Evolutionary conservation across 2,113 vertebrate genomes (phyloP), one percentile per base, ranked within the genome.

Genomic region (Centrocercus urophasianus): DNA sequence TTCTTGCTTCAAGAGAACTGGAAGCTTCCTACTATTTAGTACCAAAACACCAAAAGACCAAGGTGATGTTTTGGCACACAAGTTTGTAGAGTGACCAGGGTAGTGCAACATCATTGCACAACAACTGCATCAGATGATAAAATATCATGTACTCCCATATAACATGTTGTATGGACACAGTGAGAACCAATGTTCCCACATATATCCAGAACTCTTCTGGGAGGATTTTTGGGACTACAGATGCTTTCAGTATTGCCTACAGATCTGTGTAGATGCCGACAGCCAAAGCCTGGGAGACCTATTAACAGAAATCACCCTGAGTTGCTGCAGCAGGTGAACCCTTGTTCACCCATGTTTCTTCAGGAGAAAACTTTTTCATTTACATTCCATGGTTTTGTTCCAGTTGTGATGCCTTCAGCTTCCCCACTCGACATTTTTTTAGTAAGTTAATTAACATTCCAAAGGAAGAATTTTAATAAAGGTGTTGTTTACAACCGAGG

Each of bases 381-480:
- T 90, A 69, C 40, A 6, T 94, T 87, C 64, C 43, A 17, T 15
- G 50, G 28, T 50, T 84, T 88, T 95, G 22, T 83, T 93, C 63
- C 57, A 84, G 15, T 86, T 13, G 4, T 27, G 27, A 66, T 69
- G 90, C 85, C 86, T 90, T 48, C 57, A 94, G 82, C 90, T 94
- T 95, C 67, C 83, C 64, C 56, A n/a, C 93, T 88, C 93, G 83
- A 93, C 85, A 87, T 94, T 94, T 95, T 95, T 96, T 96, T 86
- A 83, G 87, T 50, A 94, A 96, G 77, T 91, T 96, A 93, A 92
- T 97, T 95, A 86, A 83, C 83, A 70, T 90, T 93, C 89, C 71
- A 30, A 64, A 79, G 72, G 85, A 94, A 85, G 90, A 93, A 94
- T 97, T 84, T 95, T 95, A 96, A 97, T 95, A 93, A 82, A 74